A percentile compares a stretch with the other conserved stretches of the same genome.
These are phyloP conservation scores for Scomber japonicus DNA, from an alignment of 2,113 vertebrate species.

Conservation along the genomic window DNA sequence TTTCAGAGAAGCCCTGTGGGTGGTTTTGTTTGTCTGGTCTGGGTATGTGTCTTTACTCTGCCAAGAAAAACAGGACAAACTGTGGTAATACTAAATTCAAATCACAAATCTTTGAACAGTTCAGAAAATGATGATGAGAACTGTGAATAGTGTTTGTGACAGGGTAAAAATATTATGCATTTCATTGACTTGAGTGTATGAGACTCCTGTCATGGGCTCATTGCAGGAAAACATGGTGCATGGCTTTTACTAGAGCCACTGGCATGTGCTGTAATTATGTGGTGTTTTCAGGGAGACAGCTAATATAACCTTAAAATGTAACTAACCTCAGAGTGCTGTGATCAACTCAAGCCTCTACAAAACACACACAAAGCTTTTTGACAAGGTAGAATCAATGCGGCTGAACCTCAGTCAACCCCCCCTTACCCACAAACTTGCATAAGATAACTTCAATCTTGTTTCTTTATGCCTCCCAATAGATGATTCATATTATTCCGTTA, in stretches of 20 bases:
- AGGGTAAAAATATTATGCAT: too few species aligned
- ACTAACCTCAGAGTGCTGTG: not conserved
- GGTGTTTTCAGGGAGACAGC: not conserved
- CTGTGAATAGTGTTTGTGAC: not conserved
- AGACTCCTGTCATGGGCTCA: too few species aligned
- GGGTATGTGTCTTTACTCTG: conserved; percentile 22
- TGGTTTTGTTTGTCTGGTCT: conserved; percentile 34
- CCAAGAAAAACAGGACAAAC: conserved; percentile 49
- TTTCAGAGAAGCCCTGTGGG: conserved; percentile 53
- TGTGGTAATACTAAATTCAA: conserved; percentile 37
- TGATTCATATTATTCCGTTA: not conserved
- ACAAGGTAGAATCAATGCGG: not conserved
- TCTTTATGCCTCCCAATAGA: not conserved
- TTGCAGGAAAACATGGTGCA: too few species aligned
- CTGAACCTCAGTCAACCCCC: not conserved
- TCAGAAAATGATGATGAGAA: not conserved
- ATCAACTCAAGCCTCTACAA: not conserved
- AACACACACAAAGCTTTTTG: not conserved
- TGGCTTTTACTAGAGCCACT: not conserved
- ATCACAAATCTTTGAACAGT: conserved; percentile 7
- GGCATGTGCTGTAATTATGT: not conserved
- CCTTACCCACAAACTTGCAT: not conserved
- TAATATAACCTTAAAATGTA: conserved; percentile 9
- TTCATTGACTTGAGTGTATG: too few species aligned
- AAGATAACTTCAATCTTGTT: not conserved